Conservation (phyloP, 1,140 invertebrate species). For the Wasmannia auropunctata region DNA sequence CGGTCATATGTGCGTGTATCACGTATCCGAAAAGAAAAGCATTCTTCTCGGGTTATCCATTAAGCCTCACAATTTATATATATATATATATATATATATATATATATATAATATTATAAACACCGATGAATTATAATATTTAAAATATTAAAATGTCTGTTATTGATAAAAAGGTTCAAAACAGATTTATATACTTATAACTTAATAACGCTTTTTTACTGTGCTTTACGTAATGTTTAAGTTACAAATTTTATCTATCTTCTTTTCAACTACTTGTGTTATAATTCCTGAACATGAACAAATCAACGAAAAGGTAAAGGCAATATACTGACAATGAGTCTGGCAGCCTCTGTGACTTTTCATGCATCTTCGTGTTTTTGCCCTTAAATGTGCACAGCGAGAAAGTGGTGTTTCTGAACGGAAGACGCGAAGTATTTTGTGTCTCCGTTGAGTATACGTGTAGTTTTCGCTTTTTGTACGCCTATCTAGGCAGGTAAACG, state of each 20-base stretch:
- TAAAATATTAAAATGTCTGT: background rate
- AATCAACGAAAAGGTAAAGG: background rate
- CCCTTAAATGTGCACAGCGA: background rate
- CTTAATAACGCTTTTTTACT: background rate
- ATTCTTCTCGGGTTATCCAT: background rate
- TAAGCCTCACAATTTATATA: background rate
- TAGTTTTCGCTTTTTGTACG: background rate
- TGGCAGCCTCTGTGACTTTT: background rate
- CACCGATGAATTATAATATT: no score
- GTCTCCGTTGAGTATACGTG: background rate
- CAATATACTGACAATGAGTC: background rate
- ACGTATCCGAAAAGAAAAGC: conserved; percentile 19
- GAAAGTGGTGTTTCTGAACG: background rate
- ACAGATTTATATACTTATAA: no score
- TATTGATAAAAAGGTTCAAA: background rate
- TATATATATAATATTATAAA: no score
- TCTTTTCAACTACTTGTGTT: background rate
- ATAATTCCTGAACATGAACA: background rate
- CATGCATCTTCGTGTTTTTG: background rate
- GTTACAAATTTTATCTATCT: background rate
- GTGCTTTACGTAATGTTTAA: background rate
- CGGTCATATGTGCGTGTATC: background rate
- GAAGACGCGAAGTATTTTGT: background rate
- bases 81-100: no score
- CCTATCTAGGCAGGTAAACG: background rate